phyloP scores from a whole-genome alignment of 2,113 vertebrate species.

The Amphiprion percula region DNA sequence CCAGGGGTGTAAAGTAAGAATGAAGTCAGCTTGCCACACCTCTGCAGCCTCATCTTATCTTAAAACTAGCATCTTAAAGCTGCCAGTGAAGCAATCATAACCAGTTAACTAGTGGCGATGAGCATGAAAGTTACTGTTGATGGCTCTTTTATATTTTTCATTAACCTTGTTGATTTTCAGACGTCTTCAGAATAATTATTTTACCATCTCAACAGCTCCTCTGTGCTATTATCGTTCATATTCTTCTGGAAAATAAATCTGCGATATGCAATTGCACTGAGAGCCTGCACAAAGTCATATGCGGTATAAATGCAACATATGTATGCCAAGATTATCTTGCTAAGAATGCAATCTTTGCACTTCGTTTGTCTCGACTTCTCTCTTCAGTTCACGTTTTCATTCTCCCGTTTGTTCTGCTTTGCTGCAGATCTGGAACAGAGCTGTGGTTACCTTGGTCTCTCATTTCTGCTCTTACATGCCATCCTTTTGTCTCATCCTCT shows the following conservation, averaged over 20 bases:
- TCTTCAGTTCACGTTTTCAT: constrained; percentile 22
- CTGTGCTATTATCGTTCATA: neutral
- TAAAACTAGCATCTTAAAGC: neutral
- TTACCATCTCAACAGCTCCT: neutral
- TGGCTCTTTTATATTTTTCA: neutral
- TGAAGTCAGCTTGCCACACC: neutral
- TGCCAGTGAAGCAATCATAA: neutral
- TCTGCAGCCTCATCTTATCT: neutral
- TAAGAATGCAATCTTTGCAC: constrained; percentile 1
- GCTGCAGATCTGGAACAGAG: constrained; percentile 49
- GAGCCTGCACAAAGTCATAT: constrained; percentile 9
- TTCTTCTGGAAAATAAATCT: neutral
- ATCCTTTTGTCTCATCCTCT: neutral
- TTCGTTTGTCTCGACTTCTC: constrained; percentile 8
- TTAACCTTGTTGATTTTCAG: neutral
- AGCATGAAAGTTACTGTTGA: neutral
- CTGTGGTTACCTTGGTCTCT: constrained; percentile 12
- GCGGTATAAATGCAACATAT: neutral
- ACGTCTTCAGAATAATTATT: neutral
- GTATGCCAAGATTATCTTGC: constrained; percentile 8
- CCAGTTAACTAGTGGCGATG: neutral
- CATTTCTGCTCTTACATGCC: neutral
- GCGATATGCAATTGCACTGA: neutral
- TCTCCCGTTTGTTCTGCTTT: constrained; percentile 48
- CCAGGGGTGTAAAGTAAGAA: no score